These are phyloP conservation scores for Pocillopora verrucosa DNA, from an alignment of 64 coral and sea anemone species.

Conservation along the genomic window DNA sequence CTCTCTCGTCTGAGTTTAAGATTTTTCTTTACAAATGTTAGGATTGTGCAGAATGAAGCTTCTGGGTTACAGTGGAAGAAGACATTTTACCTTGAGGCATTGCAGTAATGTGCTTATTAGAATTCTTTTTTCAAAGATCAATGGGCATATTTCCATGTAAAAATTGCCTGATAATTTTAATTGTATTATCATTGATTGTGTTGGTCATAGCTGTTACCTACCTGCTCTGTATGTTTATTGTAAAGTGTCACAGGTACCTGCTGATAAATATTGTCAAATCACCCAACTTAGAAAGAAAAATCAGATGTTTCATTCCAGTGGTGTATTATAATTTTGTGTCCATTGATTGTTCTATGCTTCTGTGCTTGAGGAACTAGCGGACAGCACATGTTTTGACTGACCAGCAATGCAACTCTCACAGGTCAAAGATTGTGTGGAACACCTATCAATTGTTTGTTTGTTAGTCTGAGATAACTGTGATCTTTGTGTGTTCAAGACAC, in stretches of 20 bases:
- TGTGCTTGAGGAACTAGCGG: too few species aligned
- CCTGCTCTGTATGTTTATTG: slow-evolving; percentile 15
- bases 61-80: too few species aligned
- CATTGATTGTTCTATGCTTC: too few species aligned
- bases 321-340: too few species aligned
- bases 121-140: too few species aligned
- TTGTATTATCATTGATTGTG: background rate
- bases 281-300: background rate
- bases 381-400: too few species aligned
- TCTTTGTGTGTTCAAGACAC: background rate
- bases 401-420: background rate
- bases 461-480: background rate
- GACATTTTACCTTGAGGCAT: too few species aligned
- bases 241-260: slow-evolving; percentile 20
- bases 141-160: too few species aligned
- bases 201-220: background rate
- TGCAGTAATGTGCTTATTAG: too few species aligned
- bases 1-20: too few species aligned
- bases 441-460: background rate
- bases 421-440: background rate
- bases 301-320: background rate
- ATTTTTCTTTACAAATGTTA: too few species aligned
- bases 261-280: background rate
- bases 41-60: too few species aligned
- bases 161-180: background rate